Conservation (phyloP, 2,888 invertebrate species). For the Mythimna pallens region DNA sequence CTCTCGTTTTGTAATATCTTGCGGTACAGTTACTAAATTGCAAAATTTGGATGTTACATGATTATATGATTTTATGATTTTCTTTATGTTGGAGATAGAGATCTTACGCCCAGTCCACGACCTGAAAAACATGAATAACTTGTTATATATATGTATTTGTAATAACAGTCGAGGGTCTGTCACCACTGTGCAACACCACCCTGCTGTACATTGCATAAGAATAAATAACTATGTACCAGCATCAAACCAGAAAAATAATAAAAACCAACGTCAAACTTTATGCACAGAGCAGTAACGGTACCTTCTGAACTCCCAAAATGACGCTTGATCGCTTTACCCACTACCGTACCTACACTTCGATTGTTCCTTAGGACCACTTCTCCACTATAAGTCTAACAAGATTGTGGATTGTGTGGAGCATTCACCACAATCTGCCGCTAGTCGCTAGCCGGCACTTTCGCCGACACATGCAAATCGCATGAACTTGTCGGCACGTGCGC, state of each 20-base stretch:
- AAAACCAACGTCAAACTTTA: not conserved
- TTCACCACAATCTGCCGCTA: conserved; percentile 26
- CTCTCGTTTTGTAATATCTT: not conserved
- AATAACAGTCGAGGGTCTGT: not conserved
- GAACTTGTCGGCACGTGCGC: conserved; percentile 69
- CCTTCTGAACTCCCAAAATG: not conserved
- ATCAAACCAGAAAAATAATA: not conserved
- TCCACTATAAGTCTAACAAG: not conserved
- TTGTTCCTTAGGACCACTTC: not conserved
- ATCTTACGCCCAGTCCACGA: not conserved
- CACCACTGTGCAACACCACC: too few species aligned
- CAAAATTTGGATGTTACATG: not conserved
- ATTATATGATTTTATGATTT: not conserved
- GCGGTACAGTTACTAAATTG: not conserved
- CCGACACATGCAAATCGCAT: conserved; percentile 63
- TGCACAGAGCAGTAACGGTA: not conserved
- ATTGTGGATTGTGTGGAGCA: too few species aligned
- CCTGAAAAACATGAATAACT: not conserved
- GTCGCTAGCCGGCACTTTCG: conserved; percentile 53
- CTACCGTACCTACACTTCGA: too few species aligned
- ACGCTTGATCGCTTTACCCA: not conserved
- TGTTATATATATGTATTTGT: not conserved
- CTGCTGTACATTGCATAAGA: too few species aligned
- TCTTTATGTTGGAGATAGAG: too few species aligned
- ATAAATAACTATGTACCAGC: too few species aligned